Conservation (phyloP, 2,888 invertebrate species). For the Tachina fera region DNA sequence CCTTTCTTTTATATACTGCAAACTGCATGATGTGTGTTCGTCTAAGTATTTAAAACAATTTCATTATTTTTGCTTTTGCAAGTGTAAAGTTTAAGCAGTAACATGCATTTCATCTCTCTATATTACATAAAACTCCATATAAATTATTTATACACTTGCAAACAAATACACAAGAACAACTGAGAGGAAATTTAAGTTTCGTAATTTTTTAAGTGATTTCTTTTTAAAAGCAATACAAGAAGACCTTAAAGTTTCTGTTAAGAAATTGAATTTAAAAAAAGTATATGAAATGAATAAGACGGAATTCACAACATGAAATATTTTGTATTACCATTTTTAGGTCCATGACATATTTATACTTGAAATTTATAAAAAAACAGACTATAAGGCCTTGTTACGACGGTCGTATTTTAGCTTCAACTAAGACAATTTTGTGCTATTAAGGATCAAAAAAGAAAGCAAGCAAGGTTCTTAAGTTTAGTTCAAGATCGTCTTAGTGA, state of each 20-base stretch:
- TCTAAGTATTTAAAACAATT: conserved; percentile 32
- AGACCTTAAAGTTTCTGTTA: not conserved
- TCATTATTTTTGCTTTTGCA: conserved; percentile 51
- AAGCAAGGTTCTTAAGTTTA: too few species aligned
- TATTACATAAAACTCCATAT: not conserved
- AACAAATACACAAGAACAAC: not conserved
- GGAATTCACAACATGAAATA: too few species aligned
- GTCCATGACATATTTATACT: too few species aligned
- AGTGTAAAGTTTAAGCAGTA: conserved; percentile 34
- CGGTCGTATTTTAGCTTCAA: too few species aligned
- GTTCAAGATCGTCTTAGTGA: too few species aligned
- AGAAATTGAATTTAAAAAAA: not conserved
- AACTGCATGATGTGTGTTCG: not conserved
- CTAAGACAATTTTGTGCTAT: too few species aligned
- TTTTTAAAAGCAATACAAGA: not conserved
- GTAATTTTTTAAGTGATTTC: conserved; percentile 20
- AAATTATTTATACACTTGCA: conserved; percentile 8
- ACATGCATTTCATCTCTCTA: not conserved
- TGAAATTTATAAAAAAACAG: too few species aligned
- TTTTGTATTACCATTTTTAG: too few species aligned
- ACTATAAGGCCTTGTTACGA: too few species aligned
- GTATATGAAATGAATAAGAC: not conserved
- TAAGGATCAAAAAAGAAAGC: too few species aligned
- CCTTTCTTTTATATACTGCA: not conserved
- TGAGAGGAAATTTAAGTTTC: conserved; percentile 9